phyloP scores from a whole-genome alignment of 2,888 invertebrate genomes.

The Itoplectis maculator region DNA sequence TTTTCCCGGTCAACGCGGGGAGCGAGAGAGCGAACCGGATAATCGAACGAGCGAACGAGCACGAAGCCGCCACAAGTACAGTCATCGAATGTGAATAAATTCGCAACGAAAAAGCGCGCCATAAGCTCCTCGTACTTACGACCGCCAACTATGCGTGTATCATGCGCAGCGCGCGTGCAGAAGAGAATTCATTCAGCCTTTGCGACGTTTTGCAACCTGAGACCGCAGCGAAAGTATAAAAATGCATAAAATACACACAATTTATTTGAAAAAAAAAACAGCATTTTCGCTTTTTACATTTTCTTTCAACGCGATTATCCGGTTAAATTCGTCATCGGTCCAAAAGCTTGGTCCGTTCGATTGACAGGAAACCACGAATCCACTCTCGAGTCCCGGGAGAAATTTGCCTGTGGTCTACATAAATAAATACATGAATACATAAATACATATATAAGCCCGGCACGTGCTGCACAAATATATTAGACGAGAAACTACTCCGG shows the following conservation, averaged over 20 bases:
- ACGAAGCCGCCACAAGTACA: constrained; percentile 16
- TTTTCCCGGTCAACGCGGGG: constrained; percentile 21
- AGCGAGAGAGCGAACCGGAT: neutral
- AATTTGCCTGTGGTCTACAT: constrained; percentile 39
- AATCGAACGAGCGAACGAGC: constrained; percentile 16
- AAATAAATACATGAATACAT: constrained; percentile 23
- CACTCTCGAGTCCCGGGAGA: constrained; percentile 46
- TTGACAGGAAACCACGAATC: neutral
- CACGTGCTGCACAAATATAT: constrained; percentile 41
- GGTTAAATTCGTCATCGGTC: constrained; percentile 38
- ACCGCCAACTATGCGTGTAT: neutral
- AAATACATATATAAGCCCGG: constrained; percentile 20
- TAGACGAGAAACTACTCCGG: constrained; percentile 33
- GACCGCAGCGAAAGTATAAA: constrained; percentile 36
- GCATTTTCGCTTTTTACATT: constrained; percentile 3
- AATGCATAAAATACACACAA: constrained; percentile 22
- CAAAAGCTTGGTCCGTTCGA: neutral
- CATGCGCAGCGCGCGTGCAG: neutral
- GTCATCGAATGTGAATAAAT: constrained; percentile 62
- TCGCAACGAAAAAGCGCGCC: constrained; percentile 33
- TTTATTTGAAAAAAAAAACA: constrained; percentile 35
- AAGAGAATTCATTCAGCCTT: constrained; percentile 50
- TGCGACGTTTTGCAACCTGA: constrained; percentile 25
- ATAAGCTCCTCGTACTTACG: neutral
- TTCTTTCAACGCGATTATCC: constrained; percentile 39